phyloP scores from a whole-genome alignment of 2,797 vertebrate species.

The Amphiprion clarkii region DNA sequence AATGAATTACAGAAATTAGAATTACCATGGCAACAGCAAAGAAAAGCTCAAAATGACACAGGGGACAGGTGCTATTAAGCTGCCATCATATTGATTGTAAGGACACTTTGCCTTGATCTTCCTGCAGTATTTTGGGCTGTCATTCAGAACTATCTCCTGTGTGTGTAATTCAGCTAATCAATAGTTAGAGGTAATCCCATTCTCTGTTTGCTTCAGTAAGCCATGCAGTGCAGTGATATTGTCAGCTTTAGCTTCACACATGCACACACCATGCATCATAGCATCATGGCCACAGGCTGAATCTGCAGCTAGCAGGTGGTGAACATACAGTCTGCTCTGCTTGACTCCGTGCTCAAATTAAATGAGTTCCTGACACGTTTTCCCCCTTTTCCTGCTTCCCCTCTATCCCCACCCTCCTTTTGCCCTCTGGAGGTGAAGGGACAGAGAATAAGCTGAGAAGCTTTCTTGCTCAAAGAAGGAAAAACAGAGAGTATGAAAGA shows the following conservation, averaged over 20 bases:
- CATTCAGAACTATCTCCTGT: conserved; percentile 28
- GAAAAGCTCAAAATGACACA: conserved; percentile 41
- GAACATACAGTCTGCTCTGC: conserved; percentile 40
- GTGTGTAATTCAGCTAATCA: conserved; percentile 30
- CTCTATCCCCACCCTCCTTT: neutral
- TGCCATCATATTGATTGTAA: conserved; percentile 48
- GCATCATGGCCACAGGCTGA: conserved; percentile 37
- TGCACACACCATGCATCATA: conserved; percentile 14
- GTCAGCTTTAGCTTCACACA: conserved; percentile 53
- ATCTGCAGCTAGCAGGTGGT: conserved; percentile 48
- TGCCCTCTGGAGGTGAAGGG: conserved; percentile 4
- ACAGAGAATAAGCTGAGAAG: neutral
- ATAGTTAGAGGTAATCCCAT: conserved; percentile 50
- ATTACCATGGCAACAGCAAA: conserved; percentile 53
- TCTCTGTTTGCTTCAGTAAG: conserved; percentile 50
- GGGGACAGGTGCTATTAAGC: conserved; percentile 49
- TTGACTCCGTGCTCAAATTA: conserved; percentile 36
- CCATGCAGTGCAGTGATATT: conserved; percentile 46
- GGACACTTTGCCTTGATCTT: conserved; percentile 40
- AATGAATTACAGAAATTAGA: conserved; percentile 47
- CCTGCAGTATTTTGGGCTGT: conserved; percentile 32
- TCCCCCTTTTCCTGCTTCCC: neutral
- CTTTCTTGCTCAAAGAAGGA: neutral
- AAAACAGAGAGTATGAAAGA: neutral
- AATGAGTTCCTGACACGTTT: conserved; percentile 32